Percentiles rank a stretch among this genome's conserved stretches.
These are phyloP conservation scores for Myotis lucifugus DNA, from an alignment of 2,113 vertebrate genomes.

Conservation along the genomic window DNA sequence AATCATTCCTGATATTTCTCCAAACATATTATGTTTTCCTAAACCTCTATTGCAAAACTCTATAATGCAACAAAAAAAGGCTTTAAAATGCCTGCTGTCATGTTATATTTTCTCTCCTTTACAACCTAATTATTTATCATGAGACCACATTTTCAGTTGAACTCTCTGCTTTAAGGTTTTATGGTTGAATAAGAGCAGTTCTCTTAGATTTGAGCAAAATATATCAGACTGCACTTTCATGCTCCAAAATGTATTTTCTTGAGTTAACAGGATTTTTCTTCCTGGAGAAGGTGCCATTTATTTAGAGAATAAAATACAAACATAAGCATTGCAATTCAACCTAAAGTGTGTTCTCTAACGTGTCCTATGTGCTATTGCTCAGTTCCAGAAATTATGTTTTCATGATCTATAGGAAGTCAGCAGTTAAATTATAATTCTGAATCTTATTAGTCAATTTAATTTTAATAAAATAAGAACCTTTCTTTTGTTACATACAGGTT, in stretches of 20 bases:
- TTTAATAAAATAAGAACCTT: not conserved
- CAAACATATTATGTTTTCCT: not conserved
- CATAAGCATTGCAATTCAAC: not conserved
- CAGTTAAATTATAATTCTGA: not conserved
- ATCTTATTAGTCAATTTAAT: not conserved
- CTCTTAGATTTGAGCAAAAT: constrained; percentile 53
- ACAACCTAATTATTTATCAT: constrained; percentile 66
- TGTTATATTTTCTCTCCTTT: constrained; percentile 59
- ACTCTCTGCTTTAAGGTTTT: constrained; percentile 55
- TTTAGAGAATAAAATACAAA: constrained; percentile 40
- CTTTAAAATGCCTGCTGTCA: constrained; percentile 57
- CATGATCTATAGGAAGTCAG: not conserved
- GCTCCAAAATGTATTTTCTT: constrained; percentile 56
- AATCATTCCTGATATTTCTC: constrained; percentile 29
- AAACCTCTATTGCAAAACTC: constrained; percentile 44
- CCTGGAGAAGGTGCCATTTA: not conserved
- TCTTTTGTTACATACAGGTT: not conserved
- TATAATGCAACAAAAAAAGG: constrained; percentile 35
- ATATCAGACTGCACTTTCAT: constrained; percentile 35
- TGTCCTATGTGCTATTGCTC: not conserved
- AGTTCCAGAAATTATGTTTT: not conserved
- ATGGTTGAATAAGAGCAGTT: constrained; percentile 47
- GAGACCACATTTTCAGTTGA: constrained; percentile 57
- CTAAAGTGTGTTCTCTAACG: not conserved
- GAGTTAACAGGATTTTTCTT: constrained; percentile 53